phyloP scores from a whole-genome alignment of 2,888 invertebrate genomes.

The Arge pagana region DNA sequence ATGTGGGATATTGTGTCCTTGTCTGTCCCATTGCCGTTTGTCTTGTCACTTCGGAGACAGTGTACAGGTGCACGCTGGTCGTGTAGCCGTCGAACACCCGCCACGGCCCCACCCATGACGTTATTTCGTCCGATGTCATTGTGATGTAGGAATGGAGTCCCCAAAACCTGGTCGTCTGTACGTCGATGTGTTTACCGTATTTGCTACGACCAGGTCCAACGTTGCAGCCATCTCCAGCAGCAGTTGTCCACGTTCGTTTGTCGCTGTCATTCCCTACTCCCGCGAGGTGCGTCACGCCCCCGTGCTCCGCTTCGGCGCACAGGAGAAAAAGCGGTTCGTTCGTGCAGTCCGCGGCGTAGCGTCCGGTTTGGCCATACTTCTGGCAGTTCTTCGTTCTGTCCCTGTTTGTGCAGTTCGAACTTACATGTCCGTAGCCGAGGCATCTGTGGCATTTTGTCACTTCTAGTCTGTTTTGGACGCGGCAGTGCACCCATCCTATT shows the following conservation, averaged over 20 bases:
- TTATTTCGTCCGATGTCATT: constrained; percentile 21
- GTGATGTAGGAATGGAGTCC: constrained; percentile 26
- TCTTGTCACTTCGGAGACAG: too few relatives aligned
- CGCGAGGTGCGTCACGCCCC: too few relatives aligned
- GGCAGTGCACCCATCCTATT: constrained; percentile 20
- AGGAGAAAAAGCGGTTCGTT: too few relatives aligned
- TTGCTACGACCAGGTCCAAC: constrained; percentile 21
- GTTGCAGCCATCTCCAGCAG: constrained; percentile 33
- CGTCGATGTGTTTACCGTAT: constrained; percentile 17
- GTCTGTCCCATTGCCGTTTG: too few relatives aligned
- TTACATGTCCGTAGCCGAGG: too few relatives aligned
- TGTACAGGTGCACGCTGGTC: constrained; percentile 29
- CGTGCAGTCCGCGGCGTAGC: too few relatives aligned
- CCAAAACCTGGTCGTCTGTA: constrained; percentile 26
- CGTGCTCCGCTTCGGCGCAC: too few relatives aligned
- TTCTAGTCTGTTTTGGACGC: constrained; percentile 17
- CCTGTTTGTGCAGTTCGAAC: too few relatives aligned
- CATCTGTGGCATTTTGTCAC: too few relatives aligned
- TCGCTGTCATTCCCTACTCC: constrained; percentile 34
- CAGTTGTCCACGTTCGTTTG: constrained; percentile 31
- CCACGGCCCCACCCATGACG: too few relatives aligned
- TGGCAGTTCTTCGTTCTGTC: constrained; percentile 3
- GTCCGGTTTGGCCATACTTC: constrained; percentile 9
- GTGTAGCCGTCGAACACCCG: too few relatives aligned
- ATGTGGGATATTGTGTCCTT: too few relatives aligned